These are phyloP conservation scores for Crocuta crocuta DNA, from an alignment of 2,113 vertebrate species.

Conservation along the genomic window DNA sequence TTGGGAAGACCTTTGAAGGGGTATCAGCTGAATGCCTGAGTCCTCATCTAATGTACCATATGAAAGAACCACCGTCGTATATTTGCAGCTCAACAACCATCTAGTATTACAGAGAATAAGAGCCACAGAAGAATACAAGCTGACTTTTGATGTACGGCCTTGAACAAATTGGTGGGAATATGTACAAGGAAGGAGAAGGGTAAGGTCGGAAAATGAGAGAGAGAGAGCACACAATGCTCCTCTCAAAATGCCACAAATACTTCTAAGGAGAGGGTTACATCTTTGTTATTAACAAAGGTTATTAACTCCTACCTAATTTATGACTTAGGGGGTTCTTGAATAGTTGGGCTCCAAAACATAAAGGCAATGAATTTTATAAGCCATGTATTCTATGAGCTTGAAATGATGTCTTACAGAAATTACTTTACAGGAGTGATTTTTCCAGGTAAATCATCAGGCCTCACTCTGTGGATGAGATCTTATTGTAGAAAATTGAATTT, in stretches of 20 bases:
- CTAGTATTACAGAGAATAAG: background rate
- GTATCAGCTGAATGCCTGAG: too few species aligned
- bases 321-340: background rate
- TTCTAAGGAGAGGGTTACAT: background rate
- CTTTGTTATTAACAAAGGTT: too few species aligned
- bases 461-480: background rate
- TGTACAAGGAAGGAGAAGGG: background rate
- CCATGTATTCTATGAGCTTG: background rate
- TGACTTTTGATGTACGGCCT: fast-evolving
- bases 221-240: too few species aligned
- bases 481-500: background rate
- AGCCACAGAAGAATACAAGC: too few species aligned
- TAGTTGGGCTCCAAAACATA: background rate
- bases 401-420: background rate
- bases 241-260: too few species aligned
- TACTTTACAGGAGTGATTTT: background rate
- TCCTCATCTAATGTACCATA: background rate
- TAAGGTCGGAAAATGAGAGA: background rate
- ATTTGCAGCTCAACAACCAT: fast-evolving
- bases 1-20: background rate
- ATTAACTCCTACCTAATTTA: background rate
- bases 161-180: too few species aligned
- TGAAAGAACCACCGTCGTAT: fast-evolving
- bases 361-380: background rate
- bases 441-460: background rate